Conservation (phyloP, 1,140 invertebrate species). For the Euura lappo region DNA sequence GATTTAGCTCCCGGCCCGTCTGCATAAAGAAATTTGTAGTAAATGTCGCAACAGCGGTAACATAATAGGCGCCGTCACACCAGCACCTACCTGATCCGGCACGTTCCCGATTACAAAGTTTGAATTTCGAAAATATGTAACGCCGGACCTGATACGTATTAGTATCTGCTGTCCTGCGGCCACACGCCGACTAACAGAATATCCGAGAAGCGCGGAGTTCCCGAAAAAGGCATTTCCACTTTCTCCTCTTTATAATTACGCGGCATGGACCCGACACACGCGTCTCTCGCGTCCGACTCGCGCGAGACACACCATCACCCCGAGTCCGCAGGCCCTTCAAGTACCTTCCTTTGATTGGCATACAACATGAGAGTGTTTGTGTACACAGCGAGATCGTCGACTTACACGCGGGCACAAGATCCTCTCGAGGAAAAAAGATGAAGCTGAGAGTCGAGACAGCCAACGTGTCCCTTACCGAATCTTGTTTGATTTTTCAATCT, state of each 20-base stretch:
- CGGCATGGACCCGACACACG: not conserved
- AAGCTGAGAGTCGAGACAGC: no score
- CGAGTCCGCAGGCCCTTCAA: not conserved
- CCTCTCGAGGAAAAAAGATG: no score
- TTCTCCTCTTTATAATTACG: conserved; percentile 7
- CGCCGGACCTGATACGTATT: not conserved
- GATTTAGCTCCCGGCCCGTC: not conserved
- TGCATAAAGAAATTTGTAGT: not conserved
- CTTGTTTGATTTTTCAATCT: no score
- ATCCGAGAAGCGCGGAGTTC: not conserved
- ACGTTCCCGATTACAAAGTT: not conserved
- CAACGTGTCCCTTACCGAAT: no score
- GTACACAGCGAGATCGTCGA: not conserved
- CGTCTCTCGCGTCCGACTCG: not conserved
- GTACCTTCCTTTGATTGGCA: not conserved
- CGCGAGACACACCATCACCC: not conserved
- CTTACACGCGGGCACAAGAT: no score
- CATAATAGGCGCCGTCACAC: not conserved
- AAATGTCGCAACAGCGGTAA: not conserved
- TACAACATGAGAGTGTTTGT: conserved; percentile 4
- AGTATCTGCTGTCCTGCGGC: not conserved
- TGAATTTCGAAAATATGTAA: not conserved
- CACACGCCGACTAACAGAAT: no score
- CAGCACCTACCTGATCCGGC: not conserved
- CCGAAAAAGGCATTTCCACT: not conserved